Base-by-base conservation (phyloP, 1,140 invertebrate species). In the Drosophila micromelanica region DNA sequence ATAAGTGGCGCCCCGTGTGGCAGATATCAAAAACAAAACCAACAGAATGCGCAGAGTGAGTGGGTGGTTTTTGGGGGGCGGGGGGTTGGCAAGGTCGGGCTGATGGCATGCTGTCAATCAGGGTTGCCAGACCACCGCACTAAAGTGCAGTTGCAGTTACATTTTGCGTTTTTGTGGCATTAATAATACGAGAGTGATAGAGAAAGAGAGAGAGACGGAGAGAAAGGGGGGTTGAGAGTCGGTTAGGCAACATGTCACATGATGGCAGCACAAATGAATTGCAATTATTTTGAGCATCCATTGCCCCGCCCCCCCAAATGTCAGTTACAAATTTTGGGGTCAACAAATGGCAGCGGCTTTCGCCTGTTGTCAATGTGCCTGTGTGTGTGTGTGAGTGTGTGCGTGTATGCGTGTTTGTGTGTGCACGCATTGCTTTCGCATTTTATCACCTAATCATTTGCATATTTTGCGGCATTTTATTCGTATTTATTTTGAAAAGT, bases 261-360 rank as follows among this genome's bases (percentile, higher is more conserved):
- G 37, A 32, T 61, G 78, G 64, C 67, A 76, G 61, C 68, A 55
- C 67, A 85, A 80, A 84, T 85, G 85, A 80, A 85, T 80, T 76
- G 68, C 68, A 84, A 84, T 84, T 84, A 84, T 84, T 84, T 84
- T 73, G 80, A 70, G 80, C 80, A 80, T 76, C 70, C 72, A 85
- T 84, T 85, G 65, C 59, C 9, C 15, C 30, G 32, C 6, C 27
- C 38, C 43, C 43, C 20, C 57, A 46, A 35, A 55, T 79, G 79
- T 81, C 68, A 71, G 51, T 61, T 73, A 68, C 65, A 76, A 85
- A 84, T 67, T 69, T 80, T 84, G 80, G 62, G 80, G 80, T 85
- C 59, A 72, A 64, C 60, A 61, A 80, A 70, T 55, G 61, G 72
- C 73, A 60, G 17, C 52, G 65, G 56, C 51, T 65, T 70, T 63